Evolutionary conservation across 2,888 invertebrate genomes (phyloP).

Genomic region (Drosophila bunnanda): DNA sequence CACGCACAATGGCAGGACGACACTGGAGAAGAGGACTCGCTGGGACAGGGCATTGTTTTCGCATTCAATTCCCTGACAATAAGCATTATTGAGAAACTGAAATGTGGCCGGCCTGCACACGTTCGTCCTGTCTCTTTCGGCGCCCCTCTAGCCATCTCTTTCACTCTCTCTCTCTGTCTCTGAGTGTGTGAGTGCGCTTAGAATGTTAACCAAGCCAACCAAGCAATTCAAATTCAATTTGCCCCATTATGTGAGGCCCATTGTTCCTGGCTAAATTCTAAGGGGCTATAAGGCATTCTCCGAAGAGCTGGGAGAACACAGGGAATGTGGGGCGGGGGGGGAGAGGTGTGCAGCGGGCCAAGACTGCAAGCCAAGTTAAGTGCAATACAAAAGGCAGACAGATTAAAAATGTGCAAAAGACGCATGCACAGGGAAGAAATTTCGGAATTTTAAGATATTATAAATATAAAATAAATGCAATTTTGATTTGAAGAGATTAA

Average conservation of each 20-base stretch:
- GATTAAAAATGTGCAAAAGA: slow-evolving; percentile 76
- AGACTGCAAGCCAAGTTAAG: slow-evolving; percentile 72
- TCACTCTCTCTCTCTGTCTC: background rate
- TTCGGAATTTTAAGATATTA: background rate
- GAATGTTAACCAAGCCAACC: slow-evolving; percentile 52
- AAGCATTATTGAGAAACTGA: slow-evolving; percentile 70
- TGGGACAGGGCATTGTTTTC: slow-evolving; percentile 69
- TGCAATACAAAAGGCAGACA: slow-evolving; percentile 75
- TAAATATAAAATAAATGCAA: background rate
- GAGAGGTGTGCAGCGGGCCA: slow-evolving; percentile 36
- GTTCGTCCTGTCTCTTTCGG: slow-evolving; percentile 17
- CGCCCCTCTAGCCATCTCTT: slow-evolving; percentile 4
- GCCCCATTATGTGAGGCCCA: slow-evolving; percentile 81
- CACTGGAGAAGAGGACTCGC: slow-evolving; percentile 33
- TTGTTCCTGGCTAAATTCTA: slow-evolving; percentile 72
- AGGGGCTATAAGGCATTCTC: slow-evolving; percentile 48
- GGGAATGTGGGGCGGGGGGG: background rate
- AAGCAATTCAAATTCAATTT: slow-evolving; percentile 84
- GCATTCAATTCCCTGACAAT: slow-evolving; percentile 71
- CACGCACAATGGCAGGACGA: slow-evolving; percentile 68
- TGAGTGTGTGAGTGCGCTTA: slow-evolving; percentile 40
- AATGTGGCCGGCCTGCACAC: slow-evolving; percentile 42
- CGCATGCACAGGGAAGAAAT: slow-evolving; percentile 55
- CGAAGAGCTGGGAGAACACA: background rate
- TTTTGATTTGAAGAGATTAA: background rate